Base-by-base conservation (phyloP, 2,797 vertebrate species). In the Pempheris klunzingeri region DNA sequence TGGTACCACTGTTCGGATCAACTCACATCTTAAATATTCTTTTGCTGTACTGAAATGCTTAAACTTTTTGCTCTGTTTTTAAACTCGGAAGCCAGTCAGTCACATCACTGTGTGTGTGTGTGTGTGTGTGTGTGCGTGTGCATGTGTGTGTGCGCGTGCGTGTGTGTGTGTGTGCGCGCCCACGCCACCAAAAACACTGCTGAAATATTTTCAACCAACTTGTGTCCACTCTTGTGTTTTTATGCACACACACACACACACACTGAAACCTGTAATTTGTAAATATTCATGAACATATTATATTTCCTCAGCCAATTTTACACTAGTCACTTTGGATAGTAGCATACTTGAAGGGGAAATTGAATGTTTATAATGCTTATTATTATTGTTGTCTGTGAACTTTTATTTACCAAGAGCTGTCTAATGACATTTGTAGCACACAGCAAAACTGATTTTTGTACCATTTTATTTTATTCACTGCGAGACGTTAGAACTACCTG, bases 251-350 rank as follows among this genome's bases (percentile, higher is more conserved):
- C 44, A 60, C 36, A 55, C 30, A 65, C 43, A 30, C 24, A 43
- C 50, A 69, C 54, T 88, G 89, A 87, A 90, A 85, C 88, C n/a
- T 92, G 82, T 92, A 73, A 75, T 54, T 17, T 95, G 91, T 93
- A 94, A 92, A 94, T 89, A 92, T 83, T 71, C 73, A 28, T 77
- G 69, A 83, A 64, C 63, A 60, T 74, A 64, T 90, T 87, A 90
- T 80, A 74, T 89, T 88, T 90, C 84, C 86, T 89, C 90, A 20
- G 90, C 91, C 92, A 93, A 90, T 91, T 87, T 81, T 91, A 93
- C 94, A 94, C 94, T 93, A 94, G 95, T 93, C 94, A 95, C 94
- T 95, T 95, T 94, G 88, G 83, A 90, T 88, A 91, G 91, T 93
- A 92, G 93, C 90, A 87, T 89, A 93, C 91, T 93, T 95, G 93